These are phyloP conservation scores for Anthoscopus minutus DNA, from an alignment of 2,113 vertebrate genomes.

Conservation along the genomic window DNA sequence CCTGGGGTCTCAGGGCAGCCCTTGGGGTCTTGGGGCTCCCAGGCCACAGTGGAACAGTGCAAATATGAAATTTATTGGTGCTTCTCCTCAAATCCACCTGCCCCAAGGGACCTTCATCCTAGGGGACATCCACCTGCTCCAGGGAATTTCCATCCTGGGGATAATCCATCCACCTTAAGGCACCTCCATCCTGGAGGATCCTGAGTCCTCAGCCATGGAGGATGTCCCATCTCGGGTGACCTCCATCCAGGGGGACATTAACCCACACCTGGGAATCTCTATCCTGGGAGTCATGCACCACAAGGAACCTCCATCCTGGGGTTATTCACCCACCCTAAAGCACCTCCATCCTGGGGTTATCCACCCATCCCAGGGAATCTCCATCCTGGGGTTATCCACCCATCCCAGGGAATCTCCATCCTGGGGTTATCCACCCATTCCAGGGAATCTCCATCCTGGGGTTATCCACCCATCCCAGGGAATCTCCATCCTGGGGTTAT, in stretches of 20 bases:
- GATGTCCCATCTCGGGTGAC: neutral
- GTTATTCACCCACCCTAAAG: rapidly evolving
- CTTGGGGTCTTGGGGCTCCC: neutral
- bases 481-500: neutral
- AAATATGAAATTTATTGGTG: neutral
- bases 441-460: rapidly evolving
- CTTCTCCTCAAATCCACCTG: neutral
- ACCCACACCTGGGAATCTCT: rapidly evolving
- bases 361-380: neutral
- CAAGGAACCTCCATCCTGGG: neutral
- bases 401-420: rapidly evolving
- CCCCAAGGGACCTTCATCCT: neutral
- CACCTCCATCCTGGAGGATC: neutral
- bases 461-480: neutral
- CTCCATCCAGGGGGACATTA: neutral
- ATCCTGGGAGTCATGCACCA: neutral
- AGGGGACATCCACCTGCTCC: rapidly evolving
- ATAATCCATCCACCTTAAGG: no score
- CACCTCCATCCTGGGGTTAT: neutral
- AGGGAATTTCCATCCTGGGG: neutral
- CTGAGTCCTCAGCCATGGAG: neutral
- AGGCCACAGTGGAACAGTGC: rapidly evolving
- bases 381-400: rapidly evolving
- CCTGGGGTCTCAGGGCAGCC: neutral
- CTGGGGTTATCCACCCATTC: neutral